These are phyloP conservation scores for Scrobipalpa atriplicella DNA, from an alignment of 2,888 invertebrate genomes.

Conservation along the genomic window DNA sequence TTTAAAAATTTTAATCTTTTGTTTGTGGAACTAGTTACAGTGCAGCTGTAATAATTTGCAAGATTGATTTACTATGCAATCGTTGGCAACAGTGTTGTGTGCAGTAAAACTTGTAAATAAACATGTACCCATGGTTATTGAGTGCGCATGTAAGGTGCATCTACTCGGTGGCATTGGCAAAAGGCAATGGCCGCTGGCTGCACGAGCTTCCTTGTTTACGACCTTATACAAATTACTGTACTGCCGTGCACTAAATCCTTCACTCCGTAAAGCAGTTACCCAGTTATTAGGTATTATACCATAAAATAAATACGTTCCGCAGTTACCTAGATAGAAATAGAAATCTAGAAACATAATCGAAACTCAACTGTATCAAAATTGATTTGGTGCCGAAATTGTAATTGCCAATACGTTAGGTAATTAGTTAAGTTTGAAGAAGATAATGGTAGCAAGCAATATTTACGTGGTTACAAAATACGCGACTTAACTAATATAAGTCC, in stretches of 20 bases:
- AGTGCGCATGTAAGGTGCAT: constrained; percentile 35
- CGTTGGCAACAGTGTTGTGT: constrained; percentile 11
- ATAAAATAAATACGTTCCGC: neutral
- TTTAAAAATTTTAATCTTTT: neutral
- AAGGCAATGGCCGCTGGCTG: constrained; percentile 25
- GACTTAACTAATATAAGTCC: too few species aligned
- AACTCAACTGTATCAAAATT: neutral
- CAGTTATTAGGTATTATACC: constrained; percentile 6
- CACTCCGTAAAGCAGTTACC: neutral
- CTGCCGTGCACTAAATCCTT: neutral
- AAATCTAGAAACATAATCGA: neutral
- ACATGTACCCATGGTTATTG: constrained; percentile 25
- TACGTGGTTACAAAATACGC: neutral
- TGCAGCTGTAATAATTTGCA: neutral
- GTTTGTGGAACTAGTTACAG: neutral
- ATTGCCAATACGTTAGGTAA: too few species aligned
- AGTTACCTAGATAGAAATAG: neutral
- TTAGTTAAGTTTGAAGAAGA: too few species aligned
- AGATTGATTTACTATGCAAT: neutral
- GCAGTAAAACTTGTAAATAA: neutral
- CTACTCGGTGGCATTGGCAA: constrained; percentile 31
- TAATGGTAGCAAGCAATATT: neutral
- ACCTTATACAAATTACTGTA: constrained; percentile 28
- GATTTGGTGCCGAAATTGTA: neutral
- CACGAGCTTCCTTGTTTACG: constrained; percentile 34